Conservation (phyloP, 2,888 invertebrate species). For the Eupithecia pulchellata region DNA sequence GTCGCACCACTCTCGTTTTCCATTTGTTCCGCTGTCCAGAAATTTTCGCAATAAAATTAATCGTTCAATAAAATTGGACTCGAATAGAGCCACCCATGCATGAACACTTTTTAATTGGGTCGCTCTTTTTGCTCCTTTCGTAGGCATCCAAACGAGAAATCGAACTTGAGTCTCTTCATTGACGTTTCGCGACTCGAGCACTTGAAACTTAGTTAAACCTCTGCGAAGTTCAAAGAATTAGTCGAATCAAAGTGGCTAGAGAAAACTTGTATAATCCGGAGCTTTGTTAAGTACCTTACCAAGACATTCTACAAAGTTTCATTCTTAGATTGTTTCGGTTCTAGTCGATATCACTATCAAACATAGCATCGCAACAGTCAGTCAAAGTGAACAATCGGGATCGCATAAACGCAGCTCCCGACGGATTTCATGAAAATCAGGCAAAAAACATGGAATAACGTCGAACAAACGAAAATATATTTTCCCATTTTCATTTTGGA, state of each 20-base stretch:
- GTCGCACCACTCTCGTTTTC: constrained; percentile 69
- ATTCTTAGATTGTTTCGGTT: background rate
- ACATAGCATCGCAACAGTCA: constrained; percentile 49
- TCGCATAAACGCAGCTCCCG: constrained; percentile 74
- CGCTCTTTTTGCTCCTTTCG: constrained; percentile 75
- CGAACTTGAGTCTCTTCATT: constrained; percentile 63
- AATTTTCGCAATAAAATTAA: constrained; percentile 85
- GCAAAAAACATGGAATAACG: constrained; percentile 71
- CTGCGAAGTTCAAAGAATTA: constrained; percentile 45
- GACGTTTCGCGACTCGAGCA: constrained; percentile 33
- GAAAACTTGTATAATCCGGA: background rate
- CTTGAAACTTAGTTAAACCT: constrained; percentile 40
- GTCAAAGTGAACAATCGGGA: constrained; percentile 77
- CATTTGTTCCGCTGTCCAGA: constrained; percentile 83
- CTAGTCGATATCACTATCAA: background rate
- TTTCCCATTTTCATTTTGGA: constrained; percentile 81
- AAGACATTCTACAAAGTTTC: background rate
- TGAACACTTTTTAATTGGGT: constrained; percentile 84
- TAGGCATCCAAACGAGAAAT: constrained; percentile 73
- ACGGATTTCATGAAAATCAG: constrained; percentile 76
- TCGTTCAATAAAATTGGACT: constrained; percentile 82
- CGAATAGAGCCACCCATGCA: constrained; percentile 80
- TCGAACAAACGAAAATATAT: constrained; percentile 78
- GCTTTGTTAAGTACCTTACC: background rate
- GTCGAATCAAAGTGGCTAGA: constrained; percentile 26